Base-by-base conservation (phyloP, 2,888 invertebrate genomes). In the Orthonevra nobilis region DNA sequence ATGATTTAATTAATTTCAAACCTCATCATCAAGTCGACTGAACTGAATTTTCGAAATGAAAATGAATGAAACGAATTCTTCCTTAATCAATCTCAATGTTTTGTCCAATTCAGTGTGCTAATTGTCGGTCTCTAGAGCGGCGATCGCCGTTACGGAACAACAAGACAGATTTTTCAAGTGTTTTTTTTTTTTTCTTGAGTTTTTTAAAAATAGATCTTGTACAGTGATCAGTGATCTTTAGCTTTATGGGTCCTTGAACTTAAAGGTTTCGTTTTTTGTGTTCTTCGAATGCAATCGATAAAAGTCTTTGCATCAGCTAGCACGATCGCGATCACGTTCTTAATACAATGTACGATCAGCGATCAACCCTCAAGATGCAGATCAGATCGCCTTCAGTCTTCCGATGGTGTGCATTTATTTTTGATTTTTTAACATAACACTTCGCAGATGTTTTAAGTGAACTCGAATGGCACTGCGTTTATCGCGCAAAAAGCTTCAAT, bases 1-100 rank as follows among this genome's bases (percentile, higher is more conserved):
- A 73, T 79, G 79, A 79, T 79, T 79, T 73, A 79, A 79, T 79
- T 79, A 79, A 73, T 79, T 46, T 56, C 61, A 66, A 73, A 73
- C 64, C 44, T 46, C 61, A 46, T 46, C 61, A 20, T n/a, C n/a
- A n/a, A n/a, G n/a, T n/a, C n/a, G n/a, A n/a, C n/a, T n/a, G n/a
- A n/a, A n/a, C n/a, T n/a, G n/a, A n/a, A n/a, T n/a, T 36, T 38
- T 56, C 14, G 38, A 61, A 52, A 23, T 56, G 58, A 36, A 56
- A 54, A 58, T 34, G 15, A 48, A 58, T 54, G 23, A n/a, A n/a
- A 46, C 26, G 48, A 72, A 73, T 79, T 79, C n/a, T n/a, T n/a
- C 73, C 61, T 79, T 79, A 79, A 75, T 75, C 75, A 61, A 75
- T 69, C 70, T 72, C 66, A 73, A 72, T 70, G n/a, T 63, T 48